phyloP scores from a whole-genome alignment of 2,113 vertebrate species.

The Taurulus bubalis region DNA sequence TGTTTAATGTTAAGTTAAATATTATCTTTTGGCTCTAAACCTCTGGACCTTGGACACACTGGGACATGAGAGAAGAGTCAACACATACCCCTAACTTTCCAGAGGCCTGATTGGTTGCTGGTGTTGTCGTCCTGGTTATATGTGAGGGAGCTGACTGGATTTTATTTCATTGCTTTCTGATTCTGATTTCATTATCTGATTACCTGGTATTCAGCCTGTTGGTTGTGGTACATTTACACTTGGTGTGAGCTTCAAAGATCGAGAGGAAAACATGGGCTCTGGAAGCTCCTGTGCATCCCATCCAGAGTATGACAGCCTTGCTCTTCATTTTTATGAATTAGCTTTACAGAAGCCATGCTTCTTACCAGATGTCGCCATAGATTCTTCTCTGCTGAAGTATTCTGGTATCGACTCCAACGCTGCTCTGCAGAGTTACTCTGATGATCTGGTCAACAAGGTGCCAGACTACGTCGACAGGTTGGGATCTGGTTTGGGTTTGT shows the following conservation, averaged over 20 bases:
- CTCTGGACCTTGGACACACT: neutral
- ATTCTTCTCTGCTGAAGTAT: constrained; percentile 17
- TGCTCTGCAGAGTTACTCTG: neutral
- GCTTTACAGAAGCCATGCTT: accelerated
- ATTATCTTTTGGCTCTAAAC: neutral
- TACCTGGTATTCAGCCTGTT: neutral
- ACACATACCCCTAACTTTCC: neutral
- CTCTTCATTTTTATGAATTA: accelerated
- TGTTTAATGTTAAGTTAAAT: neutral
- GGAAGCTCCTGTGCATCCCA: accelerated
- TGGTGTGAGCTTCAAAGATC: neutral
- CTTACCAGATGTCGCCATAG: constrained; percentile 15
- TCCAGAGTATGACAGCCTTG: accelerated
- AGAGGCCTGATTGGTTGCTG: constrained; percentile 1
- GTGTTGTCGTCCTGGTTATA: neutral
- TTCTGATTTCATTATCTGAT: neutral
- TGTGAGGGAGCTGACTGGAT: neutral
- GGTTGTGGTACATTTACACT: neutral
- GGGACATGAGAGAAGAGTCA: neutral
- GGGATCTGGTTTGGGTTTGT: accelerated
- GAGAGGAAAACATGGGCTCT: neutral
- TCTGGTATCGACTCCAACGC: neutral
- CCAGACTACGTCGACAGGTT: neutral
- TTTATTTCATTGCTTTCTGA: neutral
- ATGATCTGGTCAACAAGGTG: accelerated